phyloP scores from a whole-genome alignment of 2,888 invertebrate genomes.

The Caenorhabditis becei region DNA sequence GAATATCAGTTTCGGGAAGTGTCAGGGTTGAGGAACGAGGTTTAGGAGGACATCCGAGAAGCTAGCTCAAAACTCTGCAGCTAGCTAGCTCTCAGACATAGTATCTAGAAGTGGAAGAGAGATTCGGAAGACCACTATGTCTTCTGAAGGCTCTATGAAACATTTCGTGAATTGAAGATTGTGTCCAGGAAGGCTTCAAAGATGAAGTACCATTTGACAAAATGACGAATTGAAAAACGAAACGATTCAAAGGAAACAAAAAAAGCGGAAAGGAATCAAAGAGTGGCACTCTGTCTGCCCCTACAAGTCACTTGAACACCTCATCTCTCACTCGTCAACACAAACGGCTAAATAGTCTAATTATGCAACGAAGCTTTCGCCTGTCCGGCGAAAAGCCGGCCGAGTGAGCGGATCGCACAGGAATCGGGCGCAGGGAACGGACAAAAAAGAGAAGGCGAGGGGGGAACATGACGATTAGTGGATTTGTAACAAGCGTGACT shows the following conservation, averaged over 20 bases:
- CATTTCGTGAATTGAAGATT: no score
- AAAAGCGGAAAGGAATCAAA: slow-evolving; percentile 11
- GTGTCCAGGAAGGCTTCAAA: slow-evolving; percentile 26
- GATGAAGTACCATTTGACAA: slow-evolving; percentile 35
- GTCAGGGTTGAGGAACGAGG: no score
- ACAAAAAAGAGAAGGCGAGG: slow-evolving; percentile 26
- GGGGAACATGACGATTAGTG: slow-evolving; percentile 53
- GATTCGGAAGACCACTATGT: no score
- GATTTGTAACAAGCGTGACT: slow-evolving; percentile 55
- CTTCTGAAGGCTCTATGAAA: no score
- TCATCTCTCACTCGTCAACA: neutral
- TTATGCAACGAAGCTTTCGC: slow-evolving; percentile 38
- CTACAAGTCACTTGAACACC: slow-evolving; percentile 13
- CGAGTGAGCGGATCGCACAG: slow-evolving; percentile 9
- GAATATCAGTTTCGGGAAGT: slow-evolving; percentile 29
- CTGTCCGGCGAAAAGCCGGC: slow-evolving; percentile 13
- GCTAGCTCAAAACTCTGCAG: no score
- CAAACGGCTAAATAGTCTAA: slow-evolving; percentile 37
- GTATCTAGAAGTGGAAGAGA: no score
- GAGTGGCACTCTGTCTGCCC: slow-evolving; percentile 21
- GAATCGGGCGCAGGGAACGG: slow-evolving; percentile 26
- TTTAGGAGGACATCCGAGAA: no score
- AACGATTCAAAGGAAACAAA: neutral
- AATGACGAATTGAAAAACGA: no score
- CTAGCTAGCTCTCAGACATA: no score